Conservation (phyloP, 2,888 invertebrate genomes). For the Mythimna pallens region DNA sequence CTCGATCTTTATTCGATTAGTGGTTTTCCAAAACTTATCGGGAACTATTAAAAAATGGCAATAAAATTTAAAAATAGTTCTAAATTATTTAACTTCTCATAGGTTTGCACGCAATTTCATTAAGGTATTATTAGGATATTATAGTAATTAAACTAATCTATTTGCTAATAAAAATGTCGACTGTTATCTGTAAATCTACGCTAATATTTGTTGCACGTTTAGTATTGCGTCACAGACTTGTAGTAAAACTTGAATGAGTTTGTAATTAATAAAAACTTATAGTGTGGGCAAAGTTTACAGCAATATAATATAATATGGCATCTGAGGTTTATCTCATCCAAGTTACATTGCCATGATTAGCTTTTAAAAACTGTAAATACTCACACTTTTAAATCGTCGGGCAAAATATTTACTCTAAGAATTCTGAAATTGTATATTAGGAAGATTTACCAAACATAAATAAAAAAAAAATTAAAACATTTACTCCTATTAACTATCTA, state of each 20-base stretch:
- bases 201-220: constrained; percentile 12
- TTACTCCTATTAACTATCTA: not conserved
- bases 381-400: not conserved
- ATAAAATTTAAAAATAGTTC: not conserved
- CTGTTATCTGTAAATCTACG: constrained; percentile 21
- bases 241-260: constrained; percentile 33
- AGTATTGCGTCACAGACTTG: constrained; percentile 15
- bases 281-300: not conserved
- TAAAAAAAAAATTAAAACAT: not conserved
- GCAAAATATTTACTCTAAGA: not conserved
- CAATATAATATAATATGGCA: not conserved
- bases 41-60: not conserved
- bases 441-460: not conserved
- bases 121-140: not conserved
- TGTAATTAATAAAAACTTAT: constrained; percentile 18
- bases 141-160: constrained; percentile 16
- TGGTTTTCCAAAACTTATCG: not conserved
- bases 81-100: not conserved
- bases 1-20: not conserved
- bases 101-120: not conserved
- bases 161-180: not conserved
- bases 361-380: not conserved
- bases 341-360: not conserved
- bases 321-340: not conserved
- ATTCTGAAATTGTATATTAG: not conserved